A percentile compares a stretch with the other conserved stretches of the same genome.
Evolutionary conservation across 2,888 invertebrate genomes (phyloP).

Genomic region (Hirtodrosophila duncani): DNA sequence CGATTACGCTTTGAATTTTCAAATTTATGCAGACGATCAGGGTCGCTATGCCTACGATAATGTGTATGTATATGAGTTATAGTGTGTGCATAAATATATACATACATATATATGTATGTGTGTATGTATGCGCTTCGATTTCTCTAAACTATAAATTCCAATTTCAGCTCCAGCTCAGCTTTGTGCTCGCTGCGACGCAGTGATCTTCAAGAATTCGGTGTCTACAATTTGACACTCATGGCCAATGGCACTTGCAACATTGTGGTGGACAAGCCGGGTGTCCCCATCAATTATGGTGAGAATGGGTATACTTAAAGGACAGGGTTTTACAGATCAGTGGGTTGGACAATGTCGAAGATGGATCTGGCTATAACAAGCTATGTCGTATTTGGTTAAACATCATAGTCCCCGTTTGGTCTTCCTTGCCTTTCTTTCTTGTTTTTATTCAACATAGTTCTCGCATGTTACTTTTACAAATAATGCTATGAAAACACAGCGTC

Average conservation of each 20-base stretch:
- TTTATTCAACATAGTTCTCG: too few species aligned
- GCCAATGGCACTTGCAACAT: conserved; percentile 80
- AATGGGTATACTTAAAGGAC: neutral
- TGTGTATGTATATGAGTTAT: conserved; percentile 66
- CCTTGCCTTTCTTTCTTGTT: too few species aligned
- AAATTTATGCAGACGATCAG: conserved; percentile 80
- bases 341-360: too few species aligned
- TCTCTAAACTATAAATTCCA: conserved; percentile 10
- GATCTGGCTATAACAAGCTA: too few species aligned
- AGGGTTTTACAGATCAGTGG: too few species aligned
- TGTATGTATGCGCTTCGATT: conserved; percentile 22
- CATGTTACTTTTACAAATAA: too few species aligned
- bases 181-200: conserved; percentile 78
- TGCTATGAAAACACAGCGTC: too few species aligned
- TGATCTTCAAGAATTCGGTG: conserved; percentile 84
- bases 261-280: conserved; percentile 82
- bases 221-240: conserved; percentile 82
- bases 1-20: conserved; percentile 80
- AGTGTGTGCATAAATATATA: conserved; percentile 7
- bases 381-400: too few species aligned
- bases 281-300: conserved; percentile 82
- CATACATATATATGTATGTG: neutral
- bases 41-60: conserved; percentile 79
- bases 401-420: too few species aligned
- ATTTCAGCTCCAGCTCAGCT: conserved; percentile 78